These are phyloP conservation scores for Stichopus horrens DNA, from an alignment of 53 echinoderm and acorn worm genomes.

Conservation along the genomic window DNA sequence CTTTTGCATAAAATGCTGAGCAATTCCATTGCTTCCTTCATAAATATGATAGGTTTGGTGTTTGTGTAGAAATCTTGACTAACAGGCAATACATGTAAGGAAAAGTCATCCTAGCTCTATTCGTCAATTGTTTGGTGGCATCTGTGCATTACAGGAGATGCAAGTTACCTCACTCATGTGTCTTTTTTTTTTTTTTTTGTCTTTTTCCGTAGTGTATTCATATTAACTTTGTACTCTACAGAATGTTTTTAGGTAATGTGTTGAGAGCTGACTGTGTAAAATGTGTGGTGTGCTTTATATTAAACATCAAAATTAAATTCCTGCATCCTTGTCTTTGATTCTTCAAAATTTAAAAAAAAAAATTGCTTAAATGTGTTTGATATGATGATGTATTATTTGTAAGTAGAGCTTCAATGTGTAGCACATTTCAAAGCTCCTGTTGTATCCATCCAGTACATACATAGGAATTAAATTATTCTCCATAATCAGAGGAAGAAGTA, in stretches of 20 bases:
- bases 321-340: background rate
- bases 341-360: background rate
- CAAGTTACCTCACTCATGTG: background rate
- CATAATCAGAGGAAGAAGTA: background rate
- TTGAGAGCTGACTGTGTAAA: background rate
- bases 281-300: background rate
- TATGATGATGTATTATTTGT: constrained; percentile 38
- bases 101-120: background rate
- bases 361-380: background rate
- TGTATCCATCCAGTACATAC: constrained; percentile 38
- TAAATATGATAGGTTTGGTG: no score
- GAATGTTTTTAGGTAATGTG: background rate
- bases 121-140: background rate
- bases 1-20: background rate
- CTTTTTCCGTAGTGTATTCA: constrained; percentile 7
- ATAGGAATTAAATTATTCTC: constrained; percentile 45
- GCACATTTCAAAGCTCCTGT: constrained; percentile 35
- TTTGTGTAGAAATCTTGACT: background rate
- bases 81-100: background rate
- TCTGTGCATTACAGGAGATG: constrained; percentile 1
- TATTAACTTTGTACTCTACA: background rate
- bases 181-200: no score
- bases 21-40: background rate
- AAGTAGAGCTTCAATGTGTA: constrained; percentile 38
- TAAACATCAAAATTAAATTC: background rate